These are phyloP conservation scores for Lottia gigantea DNA, from an alignment of 2,888 invertebrate genomes.

Conservation along the genomic window DNA sequence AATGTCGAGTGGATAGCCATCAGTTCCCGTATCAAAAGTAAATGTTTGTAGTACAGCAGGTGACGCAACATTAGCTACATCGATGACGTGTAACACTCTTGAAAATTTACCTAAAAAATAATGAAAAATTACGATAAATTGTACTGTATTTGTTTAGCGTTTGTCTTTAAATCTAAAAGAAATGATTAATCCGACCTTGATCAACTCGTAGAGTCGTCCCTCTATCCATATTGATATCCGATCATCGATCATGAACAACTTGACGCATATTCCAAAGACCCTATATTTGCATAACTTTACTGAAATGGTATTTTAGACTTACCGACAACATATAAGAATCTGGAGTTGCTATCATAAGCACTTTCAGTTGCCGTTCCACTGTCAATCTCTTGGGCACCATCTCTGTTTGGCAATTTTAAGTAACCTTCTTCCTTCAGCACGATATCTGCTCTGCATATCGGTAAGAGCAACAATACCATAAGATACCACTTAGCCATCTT, in stretches of 20 bases:
- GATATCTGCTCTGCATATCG: background rate
- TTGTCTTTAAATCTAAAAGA: too few relatives aligned
- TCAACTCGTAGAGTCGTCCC: too few relatives aligned
- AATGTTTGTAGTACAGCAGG: background rate
- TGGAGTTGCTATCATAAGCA: conserved; percentile 5
- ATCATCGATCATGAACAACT: too few relatives aligned
- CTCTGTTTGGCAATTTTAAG: conserved; percentile 13
- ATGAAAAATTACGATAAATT: too few relatives aligned
- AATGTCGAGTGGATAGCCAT: conserved; percentile 16
- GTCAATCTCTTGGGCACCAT: conserved; percentile 6
- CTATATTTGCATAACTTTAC: too few relatives aligned
- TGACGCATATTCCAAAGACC: too few relatives aligned
- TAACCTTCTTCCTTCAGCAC: conserved; percentile 13
- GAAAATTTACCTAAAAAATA: conserved; percentile 8
- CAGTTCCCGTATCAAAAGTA: conserved; percentile 1
- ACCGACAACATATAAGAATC: conserved; percentile 18
- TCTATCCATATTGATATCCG: too few relatives aligned
- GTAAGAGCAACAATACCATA: background rate
- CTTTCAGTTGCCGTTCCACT: conserved; percentile 15
- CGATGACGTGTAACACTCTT: conserved; percentile 12
- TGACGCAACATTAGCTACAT: conserved; percentile 2
- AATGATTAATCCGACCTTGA: too few relatives aligned
- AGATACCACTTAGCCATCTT: background rate
- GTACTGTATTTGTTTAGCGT: too few relatives aligned
- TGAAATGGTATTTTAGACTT: background rate